phyloP scores from a whole-genome alignment of 2,888 invertebrate genomes.

The Drosophila leonis region DNA sequence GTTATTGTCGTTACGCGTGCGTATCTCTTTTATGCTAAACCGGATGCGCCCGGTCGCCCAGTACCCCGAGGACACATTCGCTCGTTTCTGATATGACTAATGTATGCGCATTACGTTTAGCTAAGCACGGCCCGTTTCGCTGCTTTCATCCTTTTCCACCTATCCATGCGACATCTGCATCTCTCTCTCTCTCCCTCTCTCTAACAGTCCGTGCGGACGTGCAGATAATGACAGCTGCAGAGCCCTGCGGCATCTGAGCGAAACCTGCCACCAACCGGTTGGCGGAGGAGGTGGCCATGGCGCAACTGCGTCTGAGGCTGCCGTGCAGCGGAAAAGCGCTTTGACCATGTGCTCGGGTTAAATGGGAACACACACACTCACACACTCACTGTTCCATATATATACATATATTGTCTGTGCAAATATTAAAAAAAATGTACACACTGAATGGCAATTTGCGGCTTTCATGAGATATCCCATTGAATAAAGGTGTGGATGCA shows the following conservation, averaged over 20 bases:
- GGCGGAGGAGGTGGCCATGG: constrained; percentile 2
- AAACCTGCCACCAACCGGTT: constrained; percentile 37
- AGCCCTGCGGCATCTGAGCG: constrained; percentile 50
- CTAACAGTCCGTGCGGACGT: constrained; percentile 41
- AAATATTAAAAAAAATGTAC: constrained; percentile 32
- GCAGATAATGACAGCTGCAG: constrained; percentile 63
- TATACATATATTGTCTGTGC: constrained; percentile 11
- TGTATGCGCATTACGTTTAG: constrained; percentile 68
- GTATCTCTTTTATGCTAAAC: constrained; percentile 62
- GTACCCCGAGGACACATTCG: constrained; percentile 53
- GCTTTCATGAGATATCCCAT: constrained; percentile 18
- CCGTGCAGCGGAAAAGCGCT: constrained; percentile 35
- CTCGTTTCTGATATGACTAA: constrained; percentile 72
- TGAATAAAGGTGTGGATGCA: constrained; percentile 33
- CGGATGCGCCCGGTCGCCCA: constrained; percentile 44
- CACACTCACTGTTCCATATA: constrained; percentile 3
- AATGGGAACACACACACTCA: constrained; percentile 22
- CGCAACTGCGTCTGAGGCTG: constrained; percentile 5
- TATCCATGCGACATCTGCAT: neutral
- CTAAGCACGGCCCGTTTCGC: constrained; percentile 29
- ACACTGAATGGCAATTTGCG: constrained; percentile 38
- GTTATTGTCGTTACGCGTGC: constrained; percentile 70
- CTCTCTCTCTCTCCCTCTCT: neutral
- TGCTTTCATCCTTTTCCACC: constrained; percentile 8
- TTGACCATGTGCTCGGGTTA: constrained; percentile 47